Percentiles rank a stretch among this genome's conserved stretches.
Evolutionary conservation across 2,113 vertebrate genomes (phyloP).

Genomic region (Chloroceryle aenea): DNA sequence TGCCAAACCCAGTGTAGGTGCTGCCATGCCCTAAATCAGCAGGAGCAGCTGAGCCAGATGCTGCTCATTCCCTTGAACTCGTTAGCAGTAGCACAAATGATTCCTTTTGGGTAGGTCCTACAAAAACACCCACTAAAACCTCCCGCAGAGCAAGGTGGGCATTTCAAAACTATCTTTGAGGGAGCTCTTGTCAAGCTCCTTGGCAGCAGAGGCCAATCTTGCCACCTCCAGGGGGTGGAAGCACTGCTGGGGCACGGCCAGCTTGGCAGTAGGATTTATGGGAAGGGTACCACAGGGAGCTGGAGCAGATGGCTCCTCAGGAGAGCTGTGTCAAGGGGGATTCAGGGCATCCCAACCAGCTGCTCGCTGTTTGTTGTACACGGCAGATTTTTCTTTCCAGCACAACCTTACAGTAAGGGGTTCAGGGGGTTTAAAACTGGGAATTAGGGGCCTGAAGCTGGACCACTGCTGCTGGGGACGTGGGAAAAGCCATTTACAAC

Average conservation of each 20-base stretch:
- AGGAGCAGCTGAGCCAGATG: neutral
- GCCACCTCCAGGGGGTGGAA: neutral
- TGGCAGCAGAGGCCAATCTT: neutral
- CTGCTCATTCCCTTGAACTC: neutral
- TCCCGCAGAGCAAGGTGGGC: neutral
- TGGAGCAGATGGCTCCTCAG: slow-evolving; percentile 40
- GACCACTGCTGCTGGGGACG: neutral
- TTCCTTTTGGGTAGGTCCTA: neutral
- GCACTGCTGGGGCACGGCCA: neutral
- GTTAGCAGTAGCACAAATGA: accelerated
- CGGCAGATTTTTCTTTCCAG: neutral
- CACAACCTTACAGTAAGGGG: neutral
- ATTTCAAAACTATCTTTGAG: neutral
- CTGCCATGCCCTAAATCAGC: neutral
- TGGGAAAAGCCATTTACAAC: neutral
- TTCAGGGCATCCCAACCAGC: neutral
- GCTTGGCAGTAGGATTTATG: neutral
- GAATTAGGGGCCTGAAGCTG: accelerated
- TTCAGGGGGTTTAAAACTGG: neutral
- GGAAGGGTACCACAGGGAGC: neutral
- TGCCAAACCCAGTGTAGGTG: neutral
- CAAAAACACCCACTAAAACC: neutral
- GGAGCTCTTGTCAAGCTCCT: neutral
- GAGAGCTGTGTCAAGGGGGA: neutral
- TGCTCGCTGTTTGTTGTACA: neutral